Conservation (phyloP, 2,113 vertebrate species). For the Catagonus wagneri region DNA sequence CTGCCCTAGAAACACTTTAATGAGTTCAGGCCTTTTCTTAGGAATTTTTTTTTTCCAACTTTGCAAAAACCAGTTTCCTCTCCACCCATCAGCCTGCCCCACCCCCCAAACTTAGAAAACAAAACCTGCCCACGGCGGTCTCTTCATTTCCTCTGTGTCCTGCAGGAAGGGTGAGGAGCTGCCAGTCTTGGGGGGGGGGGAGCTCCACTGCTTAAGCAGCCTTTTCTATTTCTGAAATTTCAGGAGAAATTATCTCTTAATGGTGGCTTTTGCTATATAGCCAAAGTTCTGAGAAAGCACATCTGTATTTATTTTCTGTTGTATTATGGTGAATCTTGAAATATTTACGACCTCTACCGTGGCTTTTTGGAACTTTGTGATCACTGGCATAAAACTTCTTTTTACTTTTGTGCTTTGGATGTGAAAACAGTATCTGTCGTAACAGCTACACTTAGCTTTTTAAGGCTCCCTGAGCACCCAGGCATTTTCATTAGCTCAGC, state of each 20-base stretch:
- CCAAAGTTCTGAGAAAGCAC: not conserved
- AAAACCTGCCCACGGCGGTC: not conserved
- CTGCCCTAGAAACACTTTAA: not conserved
- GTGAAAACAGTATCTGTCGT: not conserved
- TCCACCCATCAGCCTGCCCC: not conserved
- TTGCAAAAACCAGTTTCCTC: not conserved
- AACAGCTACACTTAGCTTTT: not conserved
- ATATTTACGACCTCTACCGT: not conserved
- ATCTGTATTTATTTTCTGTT: conserved; percentile 14
- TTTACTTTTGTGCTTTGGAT: not conserved
- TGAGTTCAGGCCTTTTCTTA: not conserved
- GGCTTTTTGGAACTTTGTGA: not conserved
- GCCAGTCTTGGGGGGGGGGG: fast-evolving
- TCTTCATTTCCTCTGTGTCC: no score
- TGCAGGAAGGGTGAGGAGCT: fast-evolving
- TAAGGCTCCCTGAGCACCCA: not conserved
- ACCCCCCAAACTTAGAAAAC: not conserved
- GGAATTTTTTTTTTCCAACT: not conserved
- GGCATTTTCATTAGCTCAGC: not conserved
- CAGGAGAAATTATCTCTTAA: not conserved
- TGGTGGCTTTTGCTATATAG: not conserved
- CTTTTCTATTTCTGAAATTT: not conserved
- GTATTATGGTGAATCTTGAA: not conserved
- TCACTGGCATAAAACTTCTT: not conserved
- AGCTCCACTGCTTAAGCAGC: not conserved